These are phyloP conservation scores for Seriola rivoliana DNA, from an alignment of 2,113 vertebrate species.

Conservation along the genomic window DNA sequence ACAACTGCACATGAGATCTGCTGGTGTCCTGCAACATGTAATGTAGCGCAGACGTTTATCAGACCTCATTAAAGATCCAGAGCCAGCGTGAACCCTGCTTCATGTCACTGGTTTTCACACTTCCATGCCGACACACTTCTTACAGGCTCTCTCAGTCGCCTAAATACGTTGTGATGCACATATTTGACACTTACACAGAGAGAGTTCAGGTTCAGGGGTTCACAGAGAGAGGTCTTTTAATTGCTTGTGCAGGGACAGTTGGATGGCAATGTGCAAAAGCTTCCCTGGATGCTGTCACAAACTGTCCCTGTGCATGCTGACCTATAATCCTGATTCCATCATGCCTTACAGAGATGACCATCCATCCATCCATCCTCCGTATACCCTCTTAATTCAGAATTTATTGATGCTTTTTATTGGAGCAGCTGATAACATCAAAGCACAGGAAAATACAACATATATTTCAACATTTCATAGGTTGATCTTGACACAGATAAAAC, in stretches of 20 bases:
- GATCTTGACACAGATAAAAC: too few species aligned
- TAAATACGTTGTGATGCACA: not conserved
- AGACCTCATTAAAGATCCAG: not conserved
- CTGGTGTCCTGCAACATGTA: too few species aligned
- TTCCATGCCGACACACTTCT: not conserved
- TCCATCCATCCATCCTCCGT: too few species aligned
- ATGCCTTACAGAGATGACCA: too few species aligned
- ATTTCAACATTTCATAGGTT: too few species aligned
- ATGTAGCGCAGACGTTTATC: not conserved
- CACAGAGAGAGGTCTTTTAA: constrained; percentile 10
- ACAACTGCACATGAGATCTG: too few species aligned
- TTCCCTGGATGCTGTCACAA: not conserved
- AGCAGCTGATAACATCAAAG: too few species aligned
- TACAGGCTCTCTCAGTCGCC: not conserved
- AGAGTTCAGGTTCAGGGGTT: not conserved
- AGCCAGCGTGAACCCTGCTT: not conserved
- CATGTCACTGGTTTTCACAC: constrained; percentile 22
- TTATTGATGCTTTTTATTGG: too few species aligned
- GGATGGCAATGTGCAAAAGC: not conserved
- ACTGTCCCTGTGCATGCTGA: not conserved
- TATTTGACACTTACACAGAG: not conserved
- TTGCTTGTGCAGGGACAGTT: not conserved
- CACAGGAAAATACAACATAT: too few species aligned
- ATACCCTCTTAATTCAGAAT: too few species aligned
- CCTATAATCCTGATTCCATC: not conserved